phyloP scores from a whole-genome alignment of 1,140 invertebrate species.

The Temnothorax curvispinosus region DNA sequence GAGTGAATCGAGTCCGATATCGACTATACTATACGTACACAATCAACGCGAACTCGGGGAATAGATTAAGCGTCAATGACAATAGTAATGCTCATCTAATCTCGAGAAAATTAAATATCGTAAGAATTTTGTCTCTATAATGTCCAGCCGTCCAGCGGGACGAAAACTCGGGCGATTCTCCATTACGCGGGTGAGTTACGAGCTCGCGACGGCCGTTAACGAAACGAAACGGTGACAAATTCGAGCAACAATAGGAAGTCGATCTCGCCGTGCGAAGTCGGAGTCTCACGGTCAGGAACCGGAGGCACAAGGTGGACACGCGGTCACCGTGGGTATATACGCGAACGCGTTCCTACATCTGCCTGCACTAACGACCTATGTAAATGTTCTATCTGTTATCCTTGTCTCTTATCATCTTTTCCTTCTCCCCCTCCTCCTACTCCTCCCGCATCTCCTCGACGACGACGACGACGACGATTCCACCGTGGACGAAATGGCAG shows the following conservation, averaged over 20 bases:
- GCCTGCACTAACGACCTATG: slow-evolving; percentile 82
- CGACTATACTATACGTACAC: slow-evolving; percentile 27
- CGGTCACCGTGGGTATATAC: slow-evolving; percentile 37
- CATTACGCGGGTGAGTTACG: slow-evolving; percentile 47
- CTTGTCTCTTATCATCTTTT: slow-evolving; percentile 84
- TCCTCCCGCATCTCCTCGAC: slow-evolving; percentile 62
- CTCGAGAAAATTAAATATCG: not conserved
- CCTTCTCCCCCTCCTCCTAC: slow-evolving; percentile 53
- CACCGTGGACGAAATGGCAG: slow-evolving; percentile 56
- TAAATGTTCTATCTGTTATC: slow-evolving; percentile 84
- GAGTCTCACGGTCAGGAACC: slow-evolving; percentile 59
- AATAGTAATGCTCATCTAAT: not conserved
- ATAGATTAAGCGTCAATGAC: not conserved
- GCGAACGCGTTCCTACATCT: slow-evolving; percentile 57
- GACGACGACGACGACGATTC: slow-evolving; percentile 56
- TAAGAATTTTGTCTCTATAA: not conserved
- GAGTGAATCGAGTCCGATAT: slow-evolving; percentile 42
- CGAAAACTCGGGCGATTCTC: slow-evolving; percentile 24
- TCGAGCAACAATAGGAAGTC: slow-evolving; percentile 24
- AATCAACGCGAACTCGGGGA: slow-evolving; percentile 18
- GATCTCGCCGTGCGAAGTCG: slow-evolving; percentile 17
- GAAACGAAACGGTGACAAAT: slow-evolving; percentile 40
- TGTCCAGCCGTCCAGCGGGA: not conserved
- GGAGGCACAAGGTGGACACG: slow-evolving; percentile 61
- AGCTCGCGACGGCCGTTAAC: slow-evolving; percentile 31